Conservation (phyloP, 2,888 invertebrate species). For the Chalcosyrphus nemorum region DNA sequence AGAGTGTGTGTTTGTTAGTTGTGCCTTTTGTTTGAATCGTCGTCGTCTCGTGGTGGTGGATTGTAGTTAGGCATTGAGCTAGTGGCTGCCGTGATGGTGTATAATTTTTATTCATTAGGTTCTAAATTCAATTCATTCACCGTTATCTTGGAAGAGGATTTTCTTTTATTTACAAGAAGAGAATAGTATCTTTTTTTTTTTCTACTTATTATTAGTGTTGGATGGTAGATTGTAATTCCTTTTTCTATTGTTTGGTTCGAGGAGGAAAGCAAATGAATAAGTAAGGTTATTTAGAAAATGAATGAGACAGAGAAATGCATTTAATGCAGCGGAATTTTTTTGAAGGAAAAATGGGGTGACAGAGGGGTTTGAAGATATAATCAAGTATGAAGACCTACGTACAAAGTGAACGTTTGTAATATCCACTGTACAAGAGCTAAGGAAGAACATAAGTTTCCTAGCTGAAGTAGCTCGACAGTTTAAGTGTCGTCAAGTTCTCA, state of each 20-base stretch:
- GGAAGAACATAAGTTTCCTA: no score
- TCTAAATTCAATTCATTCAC: slow-evolving; percentile 40
- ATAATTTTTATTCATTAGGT: slow-evolving; percentile 43
- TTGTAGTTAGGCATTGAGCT: not conserved
- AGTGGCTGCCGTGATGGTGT: not conserved
- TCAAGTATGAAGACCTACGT: no score
- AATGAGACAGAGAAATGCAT: not conserved
- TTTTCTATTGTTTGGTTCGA: not conserved
- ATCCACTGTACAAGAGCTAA: no score
- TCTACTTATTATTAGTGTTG: not conserved
- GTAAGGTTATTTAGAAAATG: slow-evolving; percentile 4
- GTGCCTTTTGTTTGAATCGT: not conserved
- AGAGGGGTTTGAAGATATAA: no score
- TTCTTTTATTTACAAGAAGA: not conserved
- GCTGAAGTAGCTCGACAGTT: no score
- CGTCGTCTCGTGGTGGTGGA: not conserved
- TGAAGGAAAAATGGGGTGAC: no score
- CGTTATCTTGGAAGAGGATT: slow-evolving; percentile 25
- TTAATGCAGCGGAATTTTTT: no score
- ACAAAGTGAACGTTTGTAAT: no score
- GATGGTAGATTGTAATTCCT: slow-evolving; percentile 6
- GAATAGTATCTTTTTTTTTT: not conserved
- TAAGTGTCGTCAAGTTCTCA: no score
- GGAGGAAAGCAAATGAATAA: slow-evolving; percentile 7
- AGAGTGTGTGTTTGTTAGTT: not conserved